Conservation (phyloP, 1,140 invertebrate genomes). For the Antheraea pernyi region DNA sequence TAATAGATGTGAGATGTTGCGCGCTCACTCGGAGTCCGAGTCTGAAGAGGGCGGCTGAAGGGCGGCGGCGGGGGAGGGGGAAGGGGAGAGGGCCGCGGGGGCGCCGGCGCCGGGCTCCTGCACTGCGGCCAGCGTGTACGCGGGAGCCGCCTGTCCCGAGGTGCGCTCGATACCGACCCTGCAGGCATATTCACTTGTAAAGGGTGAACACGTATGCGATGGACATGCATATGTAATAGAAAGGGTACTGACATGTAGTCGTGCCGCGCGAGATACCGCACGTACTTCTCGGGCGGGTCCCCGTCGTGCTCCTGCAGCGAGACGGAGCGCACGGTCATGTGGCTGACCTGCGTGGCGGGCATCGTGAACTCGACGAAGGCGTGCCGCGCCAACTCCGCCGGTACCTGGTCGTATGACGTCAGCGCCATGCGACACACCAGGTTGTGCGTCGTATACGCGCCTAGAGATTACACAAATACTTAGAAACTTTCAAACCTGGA, state of each 20-base stretch:
- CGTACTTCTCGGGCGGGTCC: slow-evolving; percentile 99
- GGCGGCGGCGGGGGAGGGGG: slow-evolving; percentile 60
- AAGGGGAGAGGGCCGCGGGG: slow-evolving; percentile 69
- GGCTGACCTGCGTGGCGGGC: slow-evolving; percentile 98
- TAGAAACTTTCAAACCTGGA: no score
- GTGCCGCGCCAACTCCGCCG: slow-evolving; percentile 93
- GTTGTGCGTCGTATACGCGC: slow-evolving; percentile 97
- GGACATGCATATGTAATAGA: slow-evolving; percentile 8
- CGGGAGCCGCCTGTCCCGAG: slow-evolving; percentile 86
- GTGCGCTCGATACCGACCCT: slow-evolving; percentile 93
- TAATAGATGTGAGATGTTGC: no score
- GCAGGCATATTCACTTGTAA: background rate
- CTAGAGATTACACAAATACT: slow-evolving; percentile 72
- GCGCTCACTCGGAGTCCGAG: slow-evolving; percentile 68
- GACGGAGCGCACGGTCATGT: slow-evolving; percentile 97
- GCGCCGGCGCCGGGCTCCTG: slow-evolving; percentile 63
- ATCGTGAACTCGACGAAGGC: slow-evolving; percentile 98
- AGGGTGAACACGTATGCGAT: no score
- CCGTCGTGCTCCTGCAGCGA: slow-evolving; percentile 94
- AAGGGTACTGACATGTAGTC: slow-evolving; percentile 90
- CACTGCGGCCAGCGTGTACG: slow-evolving; percentile 87
- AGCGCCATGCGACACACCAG: slow-evolving; percentile 95
- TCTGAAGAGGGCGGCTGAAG: slow-evolving; percentile 68
- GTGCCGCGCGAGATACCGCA: slow-evolving; percentile 97
- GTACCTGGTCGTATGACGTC: slow-evolving; percentile 98